Base-by-base conservation (phyloP, 2,888 invertebrate genomes). In the Odontocolon sp. region DNA sequence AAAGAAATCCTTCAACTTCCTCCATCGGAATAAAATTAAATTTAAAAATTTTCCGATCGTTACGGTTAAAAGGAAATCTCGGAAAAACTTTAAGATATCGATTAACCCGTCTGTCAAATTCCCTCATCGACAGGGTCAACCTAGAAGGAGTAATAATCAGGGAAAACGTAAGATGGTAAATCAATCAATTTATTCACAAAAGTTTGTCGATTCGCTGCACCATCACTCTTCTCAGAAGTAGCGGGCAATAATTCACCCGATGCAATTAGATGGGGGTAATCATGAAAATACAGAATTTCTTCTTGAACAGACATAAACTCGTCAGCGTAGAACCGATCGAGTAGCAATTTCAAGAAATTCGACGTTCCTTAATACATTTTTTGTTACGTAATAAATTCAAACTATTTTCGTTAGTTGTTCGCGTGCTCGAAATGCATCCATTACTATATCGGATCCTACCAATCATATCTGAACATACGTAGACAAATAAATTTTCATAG, bases 131-230 rank as follows among this genome's bases (percentile, higher is more conserved):
- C n/a, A 6, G 4, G 14, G 28, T 33, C 14, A 21, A 66, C 18
- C 21, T 2, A 6, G 16, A 26, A 26, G 16, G 11, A n/a, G n/a
- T 23, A 11, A n/a, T 5, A 23, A 6, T 11, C 31, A 16, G 9
- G 4, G 54, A 64, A 64, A 33, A 45, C 42, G 47, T 57, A 11
- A 11, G 40, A 57, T 36, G 64, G 54, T 67, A 54, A 54, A 66
- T 67, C 73, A 45, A 73, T 61, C 45, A 36, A 61, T 59, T 54
- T 67, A 45, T 54, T 28, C 31, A 45, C 0, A 45, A 66, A 73
- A 73, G 67, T 73, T 73, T 52, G 54, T 73, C 67, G 67, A 54
- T 52, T 67, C 26, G 52, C 18, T 31, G 4, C 45, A 21, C 16
- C 4, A 26, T 42, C 47, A 6, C 9, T 23, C 57, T 9, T 1